Base-by-base conservation (phyloP, 2,113 vertebrate species). In the Bambusicola thoracicus region DNA sequence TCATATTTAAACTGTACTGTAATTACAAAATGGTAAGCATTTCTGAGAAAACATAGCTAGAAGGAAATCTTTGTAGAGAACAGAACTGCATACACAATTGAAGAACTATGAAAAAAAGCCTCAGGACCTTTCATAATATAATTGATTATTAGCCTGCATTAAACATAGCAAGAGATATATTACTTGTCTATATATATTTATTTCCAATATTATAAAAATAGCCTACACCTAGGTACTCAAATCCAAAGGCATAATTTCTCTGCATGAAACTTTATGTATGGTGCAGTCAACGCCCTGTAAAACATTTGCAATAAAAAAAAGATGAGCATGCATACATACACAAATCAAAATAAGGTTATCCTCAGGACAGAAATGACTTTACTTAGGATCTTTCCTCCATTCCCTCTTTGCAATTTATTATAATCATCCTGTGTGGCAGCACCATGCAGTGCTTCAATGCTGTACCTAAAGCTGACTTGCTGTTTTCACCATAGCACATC, bases 321-420 rank as follows among this genome's bases (percentile, higher is more conserved):
- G 46, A 86, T 30, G 21, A 92, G 16, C 30, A 69, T 82, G 32
- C 56, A 67, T 93, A 92, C 92, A 70, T 69, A 65, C 40, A 85
- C 83, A 95, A 73, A 96, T 92, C 70, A 96, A 85, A 94, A 65
- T 79, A 85, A 70, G 48, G 51, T 90, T 90, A 74, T 91, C 29
- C 34, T 97, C 61, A 68, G 69, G 69, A 89, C 65, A 90, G 59
- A 96, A 96, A 91, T 84, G 58, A 53, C 40, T 89, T 62, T 81
- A 80, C 88, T 95, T 89, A 48, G 84, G 44, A 89, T 92, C 58
- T 96, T 90, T 92, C 92, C 77, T 93, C 72, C 77, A 79, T 92
- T 96, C 51, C 85, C 63, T 87, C 38, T 70, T 63, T 8, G 13
- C 41, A 69, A 97, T 97, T 97, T 97, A 96, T 97, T 94, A 83